Base-by-base conservation (phyloP, 2,113 vertebrate genomes). In the Aspiorhynchus laticeps region DNA sequence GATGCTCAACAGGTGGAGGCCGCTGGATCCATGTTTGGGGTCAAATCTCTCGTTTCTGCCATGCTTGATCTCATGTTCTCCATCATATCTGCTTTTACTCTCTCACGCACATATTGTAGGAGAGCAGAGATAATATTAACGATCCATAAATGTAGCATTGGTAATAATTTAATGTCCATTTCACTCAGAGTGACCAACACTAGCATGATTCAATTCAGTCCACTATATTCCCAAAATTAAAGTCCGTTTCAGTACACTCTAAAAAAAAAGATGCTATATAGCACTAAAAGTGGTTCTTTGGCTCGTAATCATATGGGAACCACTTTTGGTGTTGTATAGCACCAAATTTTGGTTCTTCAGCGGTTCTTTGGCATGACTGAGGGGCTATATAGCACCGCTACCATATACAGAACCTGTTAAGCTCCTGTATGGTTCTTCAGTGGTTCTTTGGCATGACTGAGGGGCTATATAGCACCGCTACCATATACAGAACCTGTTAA, bases 1-100 rank as follows among this genome's bases (percentile, higher is more conserved):
- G 24, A 74, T 74, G 53, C 33, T 76, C 5, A 46, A 63, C 83
- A 85, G 83, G 73, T 85, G 83, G 26, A 85, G 71, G n/a, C 51
- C 56, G 15, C 56, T 31, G 36, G 53, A 12, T 59, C 21, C 21
- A 53, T 56, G n/a, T 74, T 26, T 75, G 59, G 36, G 31, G 24
- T 80, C 53, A 24, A 24, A 84, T 56, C 69, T 84, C 69, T 59
- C 11, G 36, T 41, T 73, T 41, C 69, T 73, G 69, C 21, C 69
- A 38, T 33, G 33, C 67, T 38, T 61, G 71, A 84, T 36, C 33
- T 73, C n/a, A 56, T 28, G 14, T 36, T 61, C 78, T 61, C 33
- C 51, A 17, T 84, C 46, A 61, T 38, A 61, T 80, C 33, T 80
- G 31, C 36, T 80, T 8, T 24, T 59, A 61, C 78, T 38, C 36